Evolutionary conservation across 2,888 invertebrate species (phyloP).

Genomic region (Orthosia incerta): DNA sequence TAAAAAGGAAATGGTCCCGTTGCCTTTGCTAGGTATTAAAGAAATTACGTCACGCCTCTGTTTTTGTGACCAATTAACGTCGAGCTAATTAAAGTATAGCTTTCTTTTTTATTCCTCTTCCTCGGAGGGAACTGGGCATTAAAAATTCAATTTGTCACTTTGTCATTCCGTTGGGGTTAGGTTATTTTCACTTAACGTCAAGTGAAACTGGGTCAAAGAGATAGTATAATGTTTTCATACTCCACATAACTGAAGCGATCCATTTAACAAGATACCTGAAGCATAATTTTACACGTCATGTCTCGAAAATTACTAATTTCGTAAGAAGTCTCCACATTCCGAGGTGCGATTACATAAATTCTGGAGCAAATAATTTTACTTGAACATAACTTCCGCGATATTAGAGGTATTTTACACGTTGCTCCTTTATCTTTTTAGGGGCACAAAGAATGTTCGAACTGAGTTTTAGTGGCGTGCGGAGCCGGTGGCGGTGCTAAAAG

Average conservation of each 20-base stretch:
- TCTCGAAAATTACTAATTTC: conserved; percentile 53
- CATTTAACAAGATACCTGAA: conserved; percentile 7
- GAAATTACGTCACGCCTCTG: conserved; percentile 74
- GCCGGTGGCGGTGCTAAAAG: conserved; percentile 76
- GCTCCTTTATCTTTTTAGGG: conserved; percentile 73
- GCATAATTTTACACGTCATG: conserved; percentile 47
- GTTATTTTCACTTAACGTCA: conserved; percentile 35
- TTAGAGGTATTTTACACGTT: conserved; percentile 77
- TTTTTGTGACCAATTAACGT: conserved; percentile 72
- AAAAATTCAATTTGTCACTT: conserved; percentile 50
- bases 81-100: conserved; percentile 68
- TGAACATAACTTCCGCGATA: conserved; percentile 70
- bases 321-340: conserved; percentile 46
- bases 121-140: conserved; percentile 41
- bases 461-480: conserved; percentile 71
- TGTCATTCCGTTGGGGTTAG: conserved; percentile 29
- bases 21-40: conserved; percentile 72
- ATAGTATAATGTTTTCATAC: conserved; percentile 11
- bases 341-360: conserved; percentile 72
- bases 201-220: conserved; percentile 22
- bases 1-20: conserved; percentile 76
- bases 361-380: conserved; percentile 69
- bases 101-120: conserved; percentile 62
- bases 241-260: conserved; percentile 15
- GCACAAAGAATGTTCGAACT: conserved; percentile 77